phyloP scores from a whole-genome alignment of 2,888 invertebrate species.

The Leucozona laternaria region DNA sequence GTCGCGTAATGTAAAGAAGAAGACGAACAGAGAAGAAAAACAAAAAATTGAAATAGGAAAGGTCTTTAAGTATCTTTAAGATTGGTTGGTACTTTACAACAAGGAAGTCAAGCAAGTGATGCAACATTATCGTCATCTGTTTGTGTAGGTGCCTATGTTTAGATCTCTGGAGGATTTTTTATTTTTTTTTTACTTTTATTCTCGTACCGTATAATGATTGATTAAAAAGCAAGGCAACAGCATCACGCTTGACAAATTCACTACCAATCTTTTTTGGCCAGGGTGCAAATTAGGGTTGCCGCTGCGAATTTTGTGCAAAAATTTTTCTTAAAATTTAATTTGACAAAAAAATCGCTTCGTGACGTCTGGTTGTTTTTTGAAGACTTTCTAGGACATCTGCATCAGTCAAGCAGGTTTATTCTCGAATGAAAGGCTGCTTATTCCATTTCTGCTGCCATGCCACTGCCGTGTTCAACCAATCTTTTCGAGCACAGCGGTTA shows the following conservation, averaged over 20 bases:
- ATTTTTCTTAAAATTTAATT: neutral
- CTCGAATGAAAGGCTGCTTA: no score
- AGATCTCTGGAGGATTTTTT: conserved; percentile 8
- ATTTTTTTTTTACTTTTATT: neutral
- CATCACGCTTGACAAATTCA: conserved; percentile 43
- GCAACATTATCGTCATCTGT: conserved; percentile 41
- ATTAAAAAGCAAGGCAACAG: conserved; percentile 3
- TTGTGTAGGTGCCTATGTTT: neutral
- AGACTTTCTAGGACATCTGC: no score
- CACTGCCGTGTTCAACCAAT: no score
- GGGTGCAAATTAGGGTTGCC: neutral
- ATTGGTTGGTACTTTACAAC: neutral
- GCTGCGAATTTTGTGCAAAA: neutral
- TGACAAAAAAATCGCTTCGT: no score
- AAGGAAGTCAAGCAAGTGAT: conserved; percentile 30
- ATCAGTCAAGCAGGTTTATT: no score
- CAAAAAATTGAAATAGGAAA: conserved; percentile 9
- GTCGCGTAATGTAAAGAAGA: neutral
- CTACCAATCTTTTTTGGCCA: neutral
- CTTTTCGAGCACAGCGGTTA: no score
- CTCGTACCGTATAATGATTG: conserved; percentile 3
- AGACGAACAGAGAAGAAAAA: neutral
- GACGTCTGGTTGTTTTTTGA: no score
- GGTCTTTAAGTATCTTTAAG: conserved; percentile 39
- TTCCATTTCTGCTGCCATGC: no score